Evolutionary conservation across 2,113 vertebrate genomes (phyloP).

Genomic region (Phalacrocorax aristotelis): DNA sequence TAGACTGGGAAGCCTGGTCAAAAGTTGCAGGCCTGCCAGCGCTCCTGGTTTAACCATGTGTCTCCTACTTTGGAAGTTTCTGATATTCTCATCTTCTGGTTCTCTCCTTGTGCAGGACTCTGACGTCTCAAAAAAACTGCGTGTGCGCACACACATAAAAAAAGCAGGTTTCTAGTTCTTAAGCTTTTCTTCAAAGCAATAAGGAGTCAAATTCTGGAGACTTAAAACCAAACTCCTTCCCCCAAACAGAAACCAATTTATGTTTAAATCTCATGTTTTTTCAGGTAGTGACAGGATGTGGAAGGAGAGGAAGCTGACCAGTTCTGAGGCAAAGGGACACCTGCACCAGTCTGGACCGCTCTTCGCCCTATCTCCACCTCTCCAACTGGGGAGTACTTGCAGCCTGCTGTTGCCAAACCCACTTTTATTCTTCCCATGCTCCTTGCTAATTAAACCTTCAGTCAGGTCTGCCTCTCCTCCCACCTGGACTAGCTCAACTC

Average conservation of each 20-base stretch:
- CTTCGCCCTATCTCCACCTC: background rate
- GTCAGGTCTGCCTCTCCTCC: conserved; percentile 40
- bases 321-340: background rate
- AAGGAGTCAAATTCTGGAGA: background rate
- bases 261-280: background rate
- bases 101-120: background rate
- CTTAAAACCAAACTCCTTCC: background rate
- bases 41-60: background rate
- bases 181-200: background rate
- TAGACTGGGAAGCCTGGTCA: background rate
- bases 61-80: background rate
- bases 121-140: background rate
- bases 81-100: background rate
- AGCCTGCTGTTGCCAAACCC: background rate
- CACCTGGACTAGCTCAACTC: conserved; percentile 20
- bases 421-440: conserved; percentile 7
- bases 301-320: background rate
- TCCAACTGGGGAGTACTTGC: background rate
- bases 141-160: background rate
- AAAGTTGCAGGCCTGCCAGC: background rate
- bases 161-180: background rate
- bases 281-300: background rate
- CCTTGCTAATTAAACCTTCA: conserved; percentile 46
- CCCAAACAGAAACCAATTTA: background rate
- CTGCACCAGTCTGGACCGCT: background rate